Percentiles rank a stretch among this genome's conserved stretches.
These are phyloP conservation scores for Zootermopsis nevadensis DNA, from an alignment of 2,888 invertebrate genomes.

Conservation along the genomic window DNA sequence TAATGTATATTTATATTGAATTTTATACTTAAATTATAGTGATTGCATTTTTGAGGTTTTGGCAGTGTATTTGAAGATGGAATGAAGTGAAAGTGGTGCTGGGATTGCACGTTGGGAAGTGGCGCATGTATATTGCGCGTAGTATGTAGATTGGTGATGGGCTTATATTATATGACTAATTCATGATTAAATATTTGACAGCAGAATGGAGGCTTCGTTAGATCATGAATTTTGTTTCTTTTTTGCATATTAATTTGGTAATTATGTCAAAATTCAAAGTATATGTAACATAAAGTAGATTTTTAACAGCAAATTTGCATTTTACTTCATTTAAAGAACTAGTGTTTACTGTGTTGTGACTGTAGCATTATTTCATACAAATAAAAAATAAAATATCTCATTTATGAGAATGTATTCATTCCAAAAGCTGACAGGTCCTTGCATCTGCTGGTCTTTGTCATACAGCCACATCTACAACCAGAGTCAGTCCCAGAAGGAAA, in stretches of 20 bases:
- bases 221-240: neutral
- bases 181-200: neutral
- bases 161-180: slow-evolving; percentile 28
- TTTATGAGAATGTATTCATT: neutral
- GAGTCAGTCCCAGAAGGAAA: too few relatives aligned
- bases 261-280: slow-evolving; percentile 2
- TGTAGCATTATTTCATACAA: slow-evolving; percentile 39
- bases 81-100: slow-evolving; percentile 25
- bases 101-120: slow-evolving; percentile 33
- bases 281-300: neutral
- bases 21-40: slow-evolving; percentile 56
- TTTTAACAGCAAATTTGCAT: neutral
- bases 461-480: neutral
- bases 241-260: neutral
- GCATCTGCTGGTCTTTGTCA: neutral
- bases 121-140: slow-evolving; percentile 4
- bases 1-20: slow-evolving; percentile 30
- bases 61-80: slow-evolving; percentile 12
- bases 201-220: neutral
- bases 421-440: neutral
- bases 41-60: slow-evolving; percentile 54
- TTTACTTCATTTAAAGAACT: neutral
- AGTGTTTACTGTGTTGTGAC: slow-evolving; percentile 23
- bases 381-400: slow-evolving; percentile 30
- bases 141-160: slow-evolving; percentile 34